These are phyloP conservation scores for Cotesia glomerata DNA, from an alignment of 1,140 invertebrate species.

Conservation along the genomic window DNA sequence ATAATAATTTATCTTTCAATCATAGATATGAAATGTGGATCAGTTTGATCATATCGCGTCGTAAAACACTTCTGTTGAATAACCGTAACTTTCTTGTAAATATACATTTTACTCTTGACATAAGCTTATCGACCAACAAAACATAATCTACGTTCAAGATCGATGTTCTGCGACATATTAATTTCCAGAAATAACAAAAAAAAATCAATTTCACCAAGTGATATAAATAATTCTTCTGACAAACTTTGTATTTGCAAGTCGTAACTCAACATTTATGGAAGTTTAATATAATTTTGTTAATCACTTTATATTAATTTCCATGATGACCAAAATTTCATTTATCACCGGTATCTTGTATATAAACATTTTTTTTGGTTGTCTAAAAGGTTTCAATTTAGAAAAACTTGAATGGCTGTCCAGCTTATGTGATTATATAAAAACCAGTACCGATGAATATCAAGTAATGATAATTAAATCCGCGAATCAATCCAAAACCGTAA, in stretches of 20 bases:
- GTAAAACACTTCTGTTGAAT: no score
- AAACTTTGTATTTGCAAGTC: no score
- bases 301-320: no score
- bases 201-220: no score
- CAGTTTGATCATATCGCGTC: not conserved
- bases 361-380: not conserved
- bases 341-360: not conserved
- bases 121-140: no score
- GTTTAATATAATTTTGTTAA: not conserved
- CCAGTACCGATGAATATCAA: slow-evolving; percentile 2
- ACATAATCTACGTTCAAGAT: no score
- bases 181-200: no score
- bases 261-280: not conserved
- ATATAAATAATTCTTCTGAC: no score
- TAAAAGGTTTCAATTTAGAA: not conserved
- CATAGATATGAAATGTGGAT: not conserved
- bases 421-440: not conserved
- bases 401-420: not conserved
- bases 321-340: not conserved
- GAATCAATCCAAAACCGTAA: not conserved
- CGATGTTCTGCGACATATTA: no score
- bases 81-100: no score
- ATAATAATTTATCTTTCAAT: not conserved
- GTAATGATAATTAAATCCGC: not conserved
- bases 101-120: no score